Evolutionary conservation across 1,140 invertebrate genomes (phyloP).

Genomic region (Schlechtendalia chinensis): DNA sequence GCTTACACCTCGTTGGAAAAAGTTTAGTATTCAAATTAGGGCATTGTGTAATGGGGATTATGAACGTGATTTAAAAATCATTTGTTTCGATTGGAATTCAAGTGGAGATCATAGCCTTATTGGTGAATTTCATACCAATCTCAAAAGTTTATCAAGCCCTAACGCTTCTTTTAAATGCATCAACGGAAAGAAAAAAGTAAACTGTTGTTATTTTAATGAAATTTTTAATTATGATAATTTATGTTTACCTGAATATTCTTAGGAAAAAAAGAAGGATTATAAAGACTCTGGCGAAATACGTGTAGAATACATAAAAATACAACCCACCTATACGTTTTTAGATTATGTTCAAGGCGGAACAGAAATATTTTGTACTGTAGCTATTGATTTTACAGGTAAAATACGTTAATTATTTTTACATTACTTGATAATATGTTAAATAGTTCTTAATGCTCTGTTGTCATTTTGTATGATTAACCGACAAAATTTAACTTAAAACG

Average conservation of each 20-base stretch:
- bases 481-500: too few species aligned
- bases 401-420: slow-evolving; percentile 26
- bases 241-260: slow-evolving; percentile 12
- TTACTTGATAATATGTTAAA: too few species aligned
- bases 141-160: slow-evolving; percentile 52
- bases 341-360: slow-evolving; percentile 64
- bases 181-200: slow-evolving; percentile 55
- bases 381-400: slow-evolving; percentile 64
- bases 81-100: slow-evolving; percentile 56
- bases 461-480: too few species aligned
- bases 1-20: slow-evolving; percentile 62
- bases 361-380: slow-evolving; percentile 59
- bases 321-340: slow-evolving; percentile 60
- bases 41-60: slow-evolving; percentile 65
- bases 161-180: slow-evolving; percentile 53
- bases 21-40: slow-evolving; percentile 61
- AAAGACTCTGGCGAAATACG: slow-evolving; percentile 56
- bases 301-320: slow-evolving; percentile 55
- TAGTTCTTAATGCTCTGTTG: too few species aligned
- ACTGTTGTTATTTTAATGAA: not conserved
- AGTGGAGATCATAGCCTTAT: slow-evolving; percentile 59
- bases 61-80: slow-evolving; percentile 58
- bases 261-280: slow-evolving; percentile 55
- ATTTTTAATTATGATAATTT: not conserved
- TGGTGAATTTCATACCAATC: slow-evolving; percentile 56